Evolutionary conservation across 2,113 vertebrate genomes (phyloP), one percentile per base, ranked within the genome.

Genomic region (Burhinus bistriatus): DNA sequence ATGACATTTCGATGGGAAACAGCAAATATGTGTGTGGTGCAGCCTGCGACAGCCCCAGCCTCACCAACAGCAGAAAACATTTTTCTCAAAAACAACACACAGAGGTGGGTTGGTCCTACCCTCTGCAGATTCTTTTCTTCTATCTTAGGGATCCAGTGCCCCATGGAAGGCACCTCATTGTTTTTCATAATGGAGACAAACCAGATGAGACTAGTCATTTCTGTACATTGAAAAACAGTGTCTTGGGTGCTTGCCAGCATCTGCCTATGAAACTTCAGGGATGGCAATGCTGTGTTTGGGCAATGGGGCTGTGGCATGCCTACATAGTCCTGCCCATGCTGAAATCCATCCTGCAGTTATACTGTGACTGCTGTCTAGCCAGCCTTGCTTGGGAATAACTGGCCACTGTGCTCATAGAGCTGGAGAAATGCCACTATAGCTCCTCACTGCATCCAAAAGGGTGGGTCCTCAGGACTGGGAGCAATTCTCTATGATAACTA

Each of bases 1-100:
- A 9, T 72, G 86, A 79, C 93, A 79, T 95, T 97, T 85, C 82
- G 25, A 57, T 45, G 34, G 38, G 30, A 84, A 95, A 76, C 51
- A 77, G 62, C 72, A 95, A 79, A 83, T 51, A 21, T 1, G 3
- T 34, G 38, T 38, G 23, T 17, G 59, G 12, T 47, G 40, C 51
- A 76, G 72, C 36, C 62, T 82, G 34, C 2, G 23, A 52, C 47
- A 92, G n/a, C 55, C 44, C 21, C 44, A 84, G 15, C 9, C 5
- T 57, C 40, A 30, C 13, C 44, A 11, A n/a, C 0, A 1, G 23
- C 68, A 40, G 57, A 83, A 93, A 91, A 90, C 11, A 44, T 0
- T 45, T n/a, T 34, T 68, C 51, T 79, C 42, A 68, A 38, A 61
- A 90, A 19, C 6, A 62, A 5, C 5, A 51, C 26, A 17, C 8